phyloP scores from a whole-genome alignment of 2,113 vertebrate genomes.

The Protomyctophum bolini region DNA sequence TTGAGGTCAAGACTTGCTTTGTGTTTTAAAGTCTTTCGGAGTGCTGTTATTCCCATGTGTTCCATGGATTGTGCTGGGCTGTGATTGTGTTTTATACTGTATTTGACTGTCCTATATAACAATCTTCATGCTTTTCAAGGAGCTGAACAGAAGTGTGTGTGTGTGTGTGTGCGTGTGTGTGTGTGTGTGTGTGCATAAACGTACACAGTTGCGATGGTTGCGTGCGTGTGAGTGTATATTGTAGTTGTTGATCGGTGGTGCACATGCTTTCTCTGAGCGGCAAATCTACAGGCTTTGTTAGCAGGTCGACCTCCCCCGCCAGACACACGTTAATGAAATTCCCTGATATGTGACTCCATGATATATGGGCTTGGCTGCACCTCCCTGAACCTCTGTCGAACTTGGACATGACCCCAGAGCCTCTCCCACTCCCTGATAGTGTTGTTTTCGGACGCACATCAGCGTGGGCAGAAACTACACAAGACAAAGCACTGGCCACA shows the following conservation, averaged over 20 bases:
- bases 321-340: constrained; percentile 4
- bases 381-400: not conserved
- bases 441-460: not conserved
- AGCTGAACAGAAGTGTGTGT: not conserved
- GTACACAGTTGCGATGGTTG: not conserved
- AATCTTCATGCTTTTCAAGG: too few relatives aligned
- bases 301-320: not conserved
- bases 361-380: too few relatives aligned
- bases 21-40: too few relatives aligned
- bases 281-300: not conserved
- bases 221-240: not conserved
- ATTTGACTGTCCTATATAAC: too few relatives aligned
- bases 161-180: not conserved
- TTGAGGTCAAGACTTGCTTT: too few relatives aligned
- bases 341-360: not conserved
- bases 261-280: not conserved
- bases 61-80: too few relatives aligned
- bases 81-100: too few relatives aligned
- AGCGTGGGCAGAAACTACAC: not conserved
- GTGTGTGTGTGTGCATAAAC: not conserved
- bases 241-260: not conserved
- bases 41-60: too few relatives aligned
- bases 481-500: not conserved
- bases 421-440: not conserved
- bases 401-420: not conserved